Evolutionary conservation across 2,113 vertebrate species (phyloP).

Genomic region (Myrmecobius fasciatus): DNA sequence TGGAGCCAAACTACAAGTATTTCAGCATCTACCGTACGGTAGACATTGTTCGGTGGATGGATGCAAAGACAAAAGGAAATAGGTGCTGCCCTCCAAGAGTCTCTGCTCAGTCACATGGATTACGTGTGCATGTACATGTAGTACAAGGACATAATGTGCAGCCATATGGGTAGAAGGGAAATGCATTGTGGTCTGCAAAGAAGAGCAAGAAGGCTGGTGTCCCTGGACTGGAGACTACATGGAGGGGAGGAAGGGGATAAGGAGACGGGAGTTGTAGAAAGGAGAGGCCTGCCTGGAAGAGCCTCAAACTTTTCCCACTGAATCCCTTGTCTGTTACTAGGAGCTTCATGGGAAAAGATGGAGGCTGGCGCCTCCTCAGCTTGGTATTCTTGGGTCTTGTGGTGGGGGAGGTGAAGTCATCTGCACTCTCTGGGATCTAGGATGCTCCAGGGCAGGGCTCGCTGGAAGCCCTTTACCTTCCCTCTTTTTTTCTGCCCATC

Average conservation of each 20-base stretch:
- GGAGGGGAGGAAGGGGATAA: not conserved
- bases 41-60: not conserved
- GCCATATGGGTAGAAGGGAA: not conserved
- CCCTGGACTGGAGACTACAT: not conserved
- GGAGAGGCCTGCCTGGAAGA: not conserved
- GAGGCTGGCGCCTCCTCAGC: too few relatives aligned
- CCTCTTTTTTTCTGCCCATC: not conserved
- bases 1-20: not conserved
- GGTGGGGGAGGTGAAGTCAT: not conserved
- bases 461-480: not conserved
- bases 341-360: not conserved
- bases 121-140: too few relatives aligned
- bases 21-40: not conserved
- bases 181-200: not conserved
- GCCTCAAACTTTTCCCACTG: not conserved
- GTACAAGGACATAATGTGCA: not conserved
- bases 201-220: not conserved
- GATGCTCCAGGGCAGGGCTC: not conserved
- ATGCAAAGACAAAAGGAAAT: not conserved
- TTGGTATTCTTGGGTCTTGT: not conserved
- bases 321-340: not conserved
- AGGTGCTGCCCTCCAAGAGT: not conserved
- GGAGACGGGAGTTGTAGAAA: not conserved
- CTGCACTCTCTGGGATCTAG: not conserved
- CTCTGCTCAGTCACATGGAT: not conserved